Evolutionary conservation across 37 sponge, comb jelly and placozoan genomes (phyloP).

Genomic region (Ephydatia muelleri): DNA sequence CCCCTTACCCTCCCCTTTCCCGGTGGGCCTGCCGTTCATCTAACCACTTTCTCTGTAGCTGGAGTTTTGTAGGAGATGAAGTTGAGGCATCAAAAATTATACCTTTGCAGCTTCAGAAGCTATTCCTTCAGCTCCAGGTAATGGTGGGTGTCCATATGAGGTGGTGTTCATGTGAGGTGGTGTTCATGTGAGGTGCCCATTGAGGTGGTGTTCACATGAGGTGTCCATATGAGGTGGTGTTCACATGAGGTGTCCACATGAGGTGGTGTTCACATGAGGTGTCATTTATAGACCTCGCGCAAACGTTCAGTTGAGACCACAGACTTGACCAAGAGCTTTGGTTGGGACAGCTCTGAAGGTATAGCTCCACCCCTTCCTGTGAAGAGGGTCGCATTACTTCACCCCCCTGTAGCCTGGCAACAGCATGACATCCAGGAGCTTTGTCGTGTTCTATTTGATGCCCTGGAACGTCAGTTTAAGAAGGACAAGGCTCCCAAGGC

Average conservation of each 20-base stretch:
- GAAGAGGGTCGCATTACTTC: not conserved
- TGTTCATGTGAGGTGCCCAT: not conserved
- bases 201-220: not conserved
- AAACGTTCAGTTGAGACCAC: constrained; percentile 94
- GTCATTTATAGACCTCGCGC: constrained; percentile 53
- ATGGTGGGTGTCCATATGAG: not conserved
- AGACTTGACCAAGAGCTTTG: constrained; percentile 95
- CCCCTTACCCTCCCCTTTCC: not conserved
- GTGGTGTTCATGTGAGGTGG: not conserved
- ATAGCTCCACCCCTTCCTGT: not conserved
- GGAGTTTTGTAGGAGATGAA: constrained; percentile 16
- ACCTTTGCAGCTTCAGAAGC: constrained; percentile 88
- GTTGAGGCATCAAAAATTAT: constrained; percentile 70
- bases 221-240: too few relatives aligned
- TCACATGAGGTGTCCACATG: too few relatives aligned
- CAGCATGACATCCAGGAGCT: constrained; percentile 97
- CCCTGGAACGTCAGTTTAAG: constrained; percentile 83
- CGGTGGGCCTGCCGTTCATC: not conserved
- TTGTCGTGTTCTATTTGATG: constrained; percentile 97
- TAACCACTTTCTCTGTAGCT: not conserved
- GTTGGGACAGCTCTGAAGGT: constrained; percentile 97
- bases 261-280: not conserved
- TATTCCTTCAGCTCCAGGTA: constrained; percentile 87
- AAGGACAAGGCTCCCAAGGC: constrained; percentile 63
- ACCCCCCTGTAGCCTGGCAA: constrained; percentile 78